Conservation (phyloP, 2,113 vertebrate genomes). For the Malurus elegans region DNA sequence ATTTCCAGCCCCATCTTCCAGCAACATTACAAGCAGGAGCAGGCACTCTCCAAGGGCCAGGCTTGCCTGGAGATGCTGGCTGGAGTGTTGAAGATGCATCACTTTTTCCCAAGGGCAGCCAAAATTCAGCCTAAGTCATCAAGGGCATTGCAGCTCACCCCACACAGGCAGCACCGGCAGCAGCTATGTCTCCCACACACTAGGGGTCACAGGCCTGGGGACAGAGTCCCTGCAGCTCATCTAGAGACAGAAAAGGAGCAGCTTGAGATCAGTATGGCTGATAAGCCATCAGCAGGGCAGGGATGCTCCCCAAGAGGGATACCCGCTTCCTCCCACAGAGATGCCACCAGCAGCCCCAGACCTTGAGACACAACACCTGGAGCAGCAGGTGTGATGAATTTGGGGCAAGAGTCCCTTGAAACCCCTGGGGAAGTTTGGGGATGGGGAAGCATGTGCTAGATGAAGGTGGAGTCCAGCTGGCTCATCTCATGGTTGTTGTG, state of each 20-base stretch:
- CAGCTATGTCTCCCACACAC: rapidly evolving
- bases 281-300: not conserved
- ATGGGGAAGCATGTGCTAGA: slow-evolving; percentile 37
- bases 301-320: not conserved
- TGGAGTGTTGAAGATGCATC: not conserved
- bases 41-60: not conserved
- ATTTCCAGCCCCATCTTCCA: not conserved
- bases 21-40: not conserved
- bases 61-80: not conserved
- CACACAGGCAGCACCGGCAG: not conserved
- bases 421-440: rapidly evolving
- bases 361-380: not conserved
- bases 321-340: not conserved
- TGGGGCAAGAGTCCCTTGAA: not conserved
- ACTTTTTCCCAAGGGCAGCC: not conserved
- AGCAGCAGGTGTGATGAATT: not conserved
- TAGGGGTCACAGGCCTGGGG: rapidly evolving
- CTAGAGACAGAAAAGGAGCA: not conserved
- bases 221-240: not conserved
- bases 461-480: slow-evolving; percentile 93
- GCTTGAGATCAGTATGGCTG: not conserved
- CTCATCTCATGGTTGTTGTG: slow-evolving; percentile 77
- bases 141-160: not conserved
- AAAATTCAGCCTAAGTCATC: not conserved
- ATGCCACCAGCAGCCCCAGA: not conserved